A percentile compares a stretch with the other conserved stretches of the same genome.
Conservation (phyloP, 2,797 vertebrate genomes). For the Buphagus erythrorhynchus region DNA sequence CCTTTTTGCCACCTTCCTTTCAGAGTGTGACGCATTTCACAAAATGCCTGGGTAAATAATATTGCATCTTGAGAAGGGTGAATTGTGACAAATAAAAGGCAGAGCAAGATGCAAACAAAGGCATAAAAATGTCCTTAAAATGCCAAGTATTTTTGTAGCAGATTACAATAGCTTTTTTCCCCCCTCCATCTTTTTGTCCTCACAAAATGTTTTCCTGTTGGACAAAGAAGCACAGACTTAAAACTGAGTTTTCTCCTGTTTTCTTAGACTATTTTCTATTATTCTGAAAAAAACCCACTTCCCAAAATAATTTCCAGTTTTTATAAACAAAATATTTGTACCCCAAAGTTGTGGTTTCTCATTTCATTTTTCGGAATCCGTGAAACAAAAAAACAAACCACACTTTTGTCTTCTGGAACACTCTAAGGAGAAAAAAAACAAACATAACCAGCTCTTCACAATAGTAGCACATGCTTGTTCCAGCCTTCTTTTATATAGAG, state of each 20-base stretch:
- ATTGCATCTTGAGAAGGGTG: not conserved
- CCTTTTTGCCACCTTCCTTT: not conserved
- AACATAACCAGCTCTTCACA: not conserved
- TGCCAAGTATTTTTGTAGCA: not conserved
- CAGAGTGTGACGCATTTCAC: not conserved
- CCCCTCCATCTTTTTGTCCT: not conserved
- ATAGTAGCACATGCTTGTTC: not conserved
- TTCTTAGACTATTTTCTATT: conserved; percentile 3
- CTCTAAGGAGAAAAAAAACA: not conserved
- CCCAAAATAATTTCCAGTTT: not conserved
- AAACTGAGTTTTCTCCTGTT: not conserved
- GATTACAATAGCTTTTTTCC: not conserved
- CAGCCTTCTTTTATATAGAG: not conserved
- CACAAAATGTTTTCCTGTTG: not conserved
- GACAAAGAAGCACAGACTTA: not conserved
- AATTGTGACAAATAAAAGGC: not conserved
- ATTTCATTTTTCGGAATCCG: not conserved
- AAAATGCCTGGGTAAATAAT: conserved; percentile 17
- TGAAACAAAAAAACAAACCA: not conserved
- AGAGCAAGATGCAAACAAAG: not conserved
- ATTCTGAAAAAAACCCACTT: not conserved
- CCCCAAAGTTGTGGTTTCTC: conserved; percentile 13
- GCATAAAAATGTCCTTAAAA: not conserved
- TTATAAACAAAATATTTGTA: conserved; percentile 28
- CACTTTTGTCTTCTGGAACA: conserved; percentile 2